A percentile compares a stretch with the other conserved stretches of the same genome.
Conservation (phyloP, 2,113 vertebrate species). For the Chionodraco myersi region DNA sequence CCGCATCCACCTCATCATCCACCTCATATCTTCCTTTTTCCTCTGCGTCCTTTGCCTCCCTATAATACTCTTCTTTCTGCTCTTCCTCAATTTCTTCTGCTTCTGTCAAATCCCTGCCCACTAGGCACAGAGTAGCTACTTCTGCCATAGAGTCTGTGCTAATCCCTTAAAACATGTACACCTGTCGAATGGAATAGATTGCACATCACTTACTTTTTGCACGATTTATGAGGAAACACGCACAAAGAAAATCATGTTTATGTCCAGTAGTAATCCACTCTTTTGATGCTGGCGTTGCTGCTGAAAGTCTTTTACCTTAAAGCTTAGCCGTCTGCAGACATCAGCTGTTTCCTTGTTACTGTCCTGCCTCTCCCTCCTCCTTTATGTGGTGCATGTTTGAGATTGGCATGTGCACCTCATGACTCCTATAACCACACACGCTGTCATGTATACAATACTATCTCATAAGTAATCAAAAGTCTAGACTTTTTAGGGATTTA, state of each 20-base stretch:
- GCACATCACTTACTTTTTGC: slow-evolving; percentile 28
- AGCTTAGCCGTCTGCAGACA: slow-evolving; percentile 28
- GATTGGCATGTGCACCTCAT: background rate
- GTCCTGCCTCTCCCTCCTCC: slow-evolving; percentile 33
- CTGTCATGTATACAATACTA: slow-evolving; percentile 49
- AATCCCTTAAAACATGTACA: slow-evolving; percentile 11
- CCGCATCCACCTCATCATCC: too few relatives aligned
- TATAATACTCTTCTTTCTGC: background rate
- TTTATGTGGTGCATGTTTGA: slow-evolving; percentile 3
- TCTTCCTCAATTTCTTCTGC: slow-evolving; percentile 8
- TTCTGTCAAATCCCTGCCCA: slow-evolving; percentile 30
- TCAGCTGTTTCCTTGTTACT: slow-evolving; percentile 19
- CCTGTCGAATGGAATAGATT: background rate
- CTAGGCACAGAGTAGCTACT: slow-evolving; percentile 1
- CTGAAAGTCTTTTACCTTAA: slow-evolving; percentile 10
- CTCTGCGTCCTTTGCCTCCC: background rate
- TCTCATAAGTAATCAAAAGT: slow-evolving; percentile 53
- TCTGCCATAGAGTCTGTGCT: slow-evolving; percentile 40
- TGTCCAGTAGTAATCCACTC: background rate
- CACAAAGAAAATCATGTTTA: background rate
- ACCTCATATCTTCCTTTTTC: background rate
- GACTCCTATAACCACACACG: slow-evolving; percentile 20
- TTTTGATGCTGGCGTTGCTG: slow-evolving; percentile 29
- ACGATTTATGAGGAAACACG: background rate
- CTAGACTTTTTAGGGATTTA: slow-evolving; percentile 8